Percentiles rank a stretch among this genome's conserved stretches.
Evolutionary conservation across 2,113 vertebrate genomes (phyloP).

Genomic region (Chaetorhynchus papuensis): DNA sequence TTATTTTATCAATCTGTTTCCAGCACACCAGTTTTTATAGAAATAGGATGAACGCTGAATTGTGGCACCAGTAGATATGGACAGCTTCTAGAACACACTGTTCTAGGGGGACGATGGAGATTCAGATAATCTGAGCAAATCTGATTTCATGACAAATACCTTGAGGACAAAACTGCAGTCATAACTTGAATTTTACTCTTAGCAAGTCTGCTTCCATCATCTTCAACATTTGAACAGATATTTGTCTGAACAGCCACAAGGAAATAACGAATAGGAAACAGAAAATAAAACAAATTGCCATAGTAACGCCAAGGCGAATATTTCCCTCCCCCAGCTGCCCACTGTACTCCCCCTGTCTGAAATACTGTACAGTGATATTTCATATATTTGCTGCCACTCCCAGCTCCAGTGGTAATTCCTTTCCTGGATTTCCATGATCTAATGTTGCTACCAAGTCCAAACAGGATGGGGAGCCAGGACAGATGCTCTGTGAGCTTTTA

Average conservation of each 20-base stretch:
- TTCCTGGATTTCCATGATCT: background rate
- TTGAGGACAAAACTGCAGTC: background rate
- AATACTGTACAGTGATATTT: background rate
- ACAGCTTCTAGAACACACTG: background rate
- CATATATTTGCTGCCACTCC: background rate
- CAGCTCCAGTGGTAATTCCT: background rate
- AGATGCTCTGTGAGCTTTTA: too few relatives aligned
- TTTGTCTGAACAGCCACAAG: background rate
- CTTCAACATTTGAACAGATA: background rate
- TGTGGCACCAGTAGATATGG: background rate
- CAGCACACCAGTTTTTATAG: background rate
- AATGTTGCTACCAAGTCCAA: too few relatives aligned
- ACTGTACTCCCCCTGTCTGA: background rate
- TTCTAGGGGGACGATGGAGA: background rate
- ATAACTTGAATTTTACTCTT: background rate
- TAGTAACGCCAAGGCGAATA: background rate
- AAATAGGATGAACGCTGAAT: background rate
- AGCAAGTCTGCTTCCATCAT: background rate
- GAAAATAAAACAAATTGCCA: background rate
- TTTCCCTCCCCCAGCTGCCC: background rate
- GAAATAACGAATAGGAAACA: background rate
- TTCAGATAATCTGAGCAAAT: background rate
- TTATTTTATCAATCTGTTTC: background rate
- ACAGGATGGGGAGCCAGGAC: too few relatives aligned
- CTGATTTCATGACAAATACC: background rate